Evolutionary conservation across 2,113 vertebrate species (phyloP), one percentile per base, ranked within the genome.

Genomic region (Gymnobelideus leadbeateri): DNA sequence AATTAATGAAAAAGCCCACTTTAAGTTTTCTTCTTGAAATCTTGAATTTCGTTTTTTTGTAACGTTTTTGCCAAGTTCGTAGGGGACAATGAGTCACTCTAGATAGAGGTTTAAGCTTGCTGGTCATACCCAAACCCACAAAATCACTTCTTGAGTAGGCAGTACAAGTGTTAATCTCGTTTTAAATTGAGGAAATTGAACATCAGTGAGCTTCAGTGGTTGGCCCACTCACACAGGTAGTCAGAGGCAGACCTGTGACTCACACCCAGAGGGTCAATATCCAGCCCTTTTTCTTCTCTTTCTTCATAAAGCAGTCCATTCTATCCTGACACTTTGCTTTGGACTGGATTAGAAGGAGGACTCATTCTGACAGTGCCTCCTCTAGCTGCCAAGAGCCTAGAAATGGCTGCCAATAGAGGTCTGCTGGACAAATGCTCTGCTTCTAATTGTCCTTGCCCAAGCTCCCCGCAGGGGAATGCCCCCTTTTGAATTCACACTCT

Each of bases 331-430:
- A 84, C 68, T 97, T 97, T 95, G 51, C 25, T 96, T 54, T 61
- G 47, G 77, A 94, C 51, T 92, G 92, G 94, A 89, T 94, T 68
- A 94, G 94, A 94, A 96, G 92, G 50, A 84, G 93, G 68, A 92
- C 50, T 91, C 50, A 61, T 43, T 24, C 90, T 95, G 92, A 43
- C 95, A 84, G 31, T 90, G 95, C 89, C 68, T 94, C 92, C 10
- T 53, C 31, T 95, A 93, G 96, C 96, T 93, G 93, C 57, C 94
- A 61, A 46, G 89, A 92, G 31, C 57, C 55, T 89, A 84, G 91
- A 95, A 90, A 89, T 52, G 57, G 91, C n/a, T 94, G 95, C 77
- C 92, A 96, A n/a, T 51, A 94, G 91, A 91, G 93, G 95, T 91
- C 9, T 8, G 50, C 94, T 37, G 51, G 54, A n/a, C 47, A 53